Percentiles rank a stretch among this genome's conserved stretches.
Conservation (phyloP, 2,888 invertebrate species). For the Pristionchus mayeri region DNA sequence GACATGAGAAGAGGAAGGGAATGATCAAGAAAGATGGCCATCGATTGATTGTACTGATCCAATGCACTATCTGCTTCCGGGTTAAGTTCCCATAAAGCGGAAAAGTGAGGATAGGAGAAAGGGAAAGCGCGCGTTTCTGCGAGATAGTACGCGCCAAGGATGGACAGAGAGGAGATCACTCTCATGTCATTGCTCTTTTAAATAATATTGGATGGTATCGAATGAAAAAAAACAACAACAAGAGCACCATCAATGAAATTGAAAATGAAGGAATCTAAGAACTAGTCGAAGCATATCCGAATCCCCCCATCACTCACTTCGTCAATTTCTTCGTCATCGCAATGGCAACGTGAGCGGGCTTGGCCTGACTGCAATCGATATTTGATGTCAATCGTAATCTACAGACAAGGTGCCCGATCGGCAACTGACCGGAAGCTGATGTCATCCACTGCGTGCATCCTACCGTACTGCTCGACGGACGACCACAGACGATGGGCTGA, state of each 20-base stretch:
- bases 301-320: not conserved
- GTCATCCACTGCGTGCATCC: conserved; percentile 45
- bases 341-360: conserved; percentile 42
- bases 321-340: conserved; percentile 43
- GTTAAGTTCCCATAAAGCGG: no score
- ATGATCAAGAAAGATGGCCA: no score
- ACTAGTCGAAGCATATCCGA: not conserved
- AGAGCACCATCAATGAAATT: no score
- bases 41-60: no score
- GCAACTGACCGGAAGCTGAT: not conserved
- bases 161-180: not conserved
- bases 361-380: conserved; percentile 41
- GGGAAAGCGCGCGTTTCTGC: conserved; percentile 8
- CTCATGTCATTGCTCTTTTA: no score
- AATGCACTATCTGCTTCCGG: no score
- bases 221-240: no score
- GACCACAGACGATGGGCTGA: conserved; percentile 48
- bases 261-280: not conserved
- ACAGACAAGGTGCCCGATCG: not conserved
- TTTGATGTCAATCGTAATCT: not conserved
- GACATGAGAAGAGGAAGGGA: not conserved
- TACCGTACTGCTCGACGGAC: conserved; percentile 47
- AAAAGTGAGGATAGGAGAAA: not conserved
- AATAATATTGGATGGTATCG: no score
- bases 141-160: conserved; percentile 2